phyloP scores from a whole-genome alignment of 2,113 vertebrate genomes.

The Barnardius zonarius region DNA sequence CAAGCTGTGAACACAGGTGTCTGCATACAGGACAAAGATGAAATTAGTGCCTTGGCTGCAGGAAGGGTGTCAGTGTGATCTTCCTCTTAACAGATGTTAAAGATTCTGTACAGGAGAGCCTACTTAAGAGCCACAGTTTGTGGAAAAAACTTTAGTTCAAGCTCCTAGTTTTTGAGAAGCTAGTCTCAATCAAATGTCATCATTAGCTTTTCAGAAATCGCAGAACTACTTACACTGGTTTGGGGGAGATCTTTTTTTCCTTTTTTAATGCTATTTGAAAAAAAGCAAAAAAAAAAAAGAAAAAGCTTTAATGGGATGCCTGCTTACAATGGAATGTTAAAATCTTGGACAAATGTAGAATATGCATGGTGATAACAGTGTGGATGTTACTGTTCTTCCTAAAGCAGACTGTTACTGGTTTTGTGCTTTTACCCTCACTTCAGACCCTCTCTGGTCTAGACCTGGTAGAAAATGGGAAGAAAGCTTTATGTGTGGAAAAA shows the following conservation, averaged over 20 bases:
- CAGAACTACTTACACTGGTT: not conserved
- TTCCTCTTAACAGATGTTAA: not conserved
- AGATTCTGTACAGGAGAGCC: not conserved
- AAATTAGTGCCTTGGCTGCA: not conserved
- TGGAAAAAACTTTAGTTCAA: not conserved
- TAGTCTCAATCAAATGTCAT: not conserved
- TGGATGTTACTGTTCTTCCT: not conserved
- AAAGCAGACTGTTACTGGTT: not conserved
- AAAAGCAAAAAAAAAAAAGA: not conserved
- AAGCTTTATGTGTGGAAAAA: not conserved
- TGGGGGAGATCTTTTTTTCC: not conserved
- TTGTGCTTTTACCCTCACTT: not conserved
- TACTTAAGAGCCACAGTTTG: not conserved
- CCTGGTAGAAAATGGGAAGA: not conserved
- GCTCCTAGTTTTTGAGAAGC: not conserved
- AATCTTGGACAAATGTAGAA: not conserved
- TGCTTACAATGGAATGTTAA: not conserved
- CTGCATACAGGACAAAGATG: not conserved
- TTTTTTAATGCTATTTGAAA: not conserved
- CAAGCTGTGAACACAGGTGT: not conserved
- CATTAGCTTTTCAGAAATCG: not conserved
- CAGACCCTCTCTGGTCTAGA: not conserved
- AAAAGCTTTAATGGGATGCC: not conserved
- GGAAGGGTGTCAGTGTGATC: not conserved
- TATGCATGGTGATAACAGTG: not conserved